Evolutionary conservation across 2,113 vertebrate genomes (phyloP).

Genomic region (Phoxinus phoxinus): DNA sequence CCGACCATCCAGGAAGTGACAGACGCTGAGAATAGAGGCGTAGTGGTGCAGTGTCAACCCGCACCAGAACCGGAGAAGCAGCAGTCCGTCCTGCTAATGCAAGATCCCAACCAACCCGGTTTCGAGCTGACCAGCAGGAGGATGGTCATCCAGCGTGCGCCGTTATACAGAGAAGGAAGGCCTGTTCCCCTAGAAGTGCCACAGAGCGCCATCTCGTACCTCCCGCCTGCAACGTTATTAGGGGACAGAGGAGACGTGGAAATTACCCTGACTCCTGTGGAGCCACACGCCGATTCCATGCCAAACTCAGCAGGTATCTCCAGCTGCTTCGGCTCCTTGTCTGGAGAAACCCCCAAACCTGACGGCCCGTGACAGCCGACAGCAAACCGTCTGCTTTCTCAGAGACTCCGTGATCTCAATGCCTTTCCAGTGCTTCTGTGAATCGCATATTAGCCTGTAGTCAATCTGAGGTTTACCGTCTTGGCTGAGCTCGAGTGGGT

Average conservation of each 20-base stretch:
- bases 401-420: conserved; percentile 3
- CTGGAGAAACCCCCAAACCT: not conserved
- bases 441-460: not conserved
- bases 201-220: not conserved
- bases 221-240: conserved; percentile 57
- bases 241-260: conserved; percentile 69
- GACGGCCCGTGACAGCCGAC: conserved; percentile 3
- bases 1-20: conserved; percentile 50
- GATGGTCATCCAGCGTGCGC: conserved; percentile 77
- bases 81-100: conserved; percentile 65
- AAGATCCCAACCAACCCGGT: conserved; percentile 47
- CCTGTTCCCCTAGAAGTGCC: not conserved
- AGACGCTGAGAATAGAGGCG: conserved; percentile 57
- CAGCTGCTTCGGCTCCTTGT: not conserved
- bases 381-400: not conserved
- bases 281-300: conserved; percentile 41
- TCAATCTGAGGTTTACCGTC: conserved; percentile 17
- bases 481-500: conserved; percentile 13
- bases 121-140: conserved; percentile 66
- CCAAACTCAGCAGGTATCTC: conserved; percentile 14
- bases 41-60: conserved; percentile 64
- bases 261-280: conserved; percentile 69
- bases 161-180: conserved; percentile 57
- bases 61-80: conserved; percentile 14
- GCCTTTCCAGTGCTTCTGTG: conserved; percentile 35